Evolutionary conservation across 2,888 invertebrate species (phyloP), one percentile per base, ranked within the genome.

Genomic region (Apamea sordens): DNA sequence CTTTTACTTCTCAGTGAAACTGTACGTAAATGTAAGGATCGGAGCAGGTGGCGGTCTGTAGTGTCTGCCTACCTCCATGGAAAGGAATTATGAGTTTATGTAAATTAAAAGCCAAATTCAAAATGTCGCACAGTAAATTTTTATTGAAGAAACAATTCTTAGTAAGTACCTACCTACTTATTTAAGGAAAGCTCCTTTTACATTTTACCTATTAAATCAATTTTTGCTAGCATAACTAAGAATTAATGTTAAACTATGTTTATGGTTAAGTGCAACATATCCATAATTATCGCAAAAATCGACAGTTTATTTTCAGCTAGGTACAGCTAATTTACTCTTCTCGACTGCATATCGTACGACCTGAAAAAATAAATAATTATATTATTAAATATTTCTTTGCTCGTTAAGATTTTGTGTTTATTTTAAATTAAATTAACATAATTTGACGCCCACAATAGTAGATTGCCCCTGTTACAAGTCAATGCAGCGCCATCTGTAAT

Each of bases 261-360:
- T 18, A 36, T 21, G 53, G 2, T 18, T 18, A 7, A 28, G 8
- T 76, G 6, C 21, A 65, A 3, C 5, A 18, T 13, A 10, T 50
- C 13, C 32, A 36, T 18, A 32, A 28, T 24, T n/a, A 32, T n/a
- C 18, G 2, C 21, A 65, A 32, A 7, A 41, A 67, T 15, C 8
- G 21, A 36, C 8, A n/a, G 7, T 59, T 41, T 15, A 24, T 64
- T 41, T n/a, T 32, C 41, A 36, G 13, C 4, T 50, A n/a, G n/a
- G n/a, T n/a, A 28, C 7, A 21, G 21, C 1, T 6, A 15, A 2
- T 59, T 82, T 56, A 63, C 5, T 24, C 0, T 10, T 6, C 0
- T n/a, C 91, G 90, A 70, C 72, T 88, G 84, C 85, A 83, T 50
- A 89, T 69, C 11, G 91, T 81, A 71, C 63, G 73, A 72, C 91